A percentile compares a stretch with the other conserved stretches of the same genome.
Conservation (phyloP, 2,888 invertebrate species). For the Pyrgus malvae region DNA sequence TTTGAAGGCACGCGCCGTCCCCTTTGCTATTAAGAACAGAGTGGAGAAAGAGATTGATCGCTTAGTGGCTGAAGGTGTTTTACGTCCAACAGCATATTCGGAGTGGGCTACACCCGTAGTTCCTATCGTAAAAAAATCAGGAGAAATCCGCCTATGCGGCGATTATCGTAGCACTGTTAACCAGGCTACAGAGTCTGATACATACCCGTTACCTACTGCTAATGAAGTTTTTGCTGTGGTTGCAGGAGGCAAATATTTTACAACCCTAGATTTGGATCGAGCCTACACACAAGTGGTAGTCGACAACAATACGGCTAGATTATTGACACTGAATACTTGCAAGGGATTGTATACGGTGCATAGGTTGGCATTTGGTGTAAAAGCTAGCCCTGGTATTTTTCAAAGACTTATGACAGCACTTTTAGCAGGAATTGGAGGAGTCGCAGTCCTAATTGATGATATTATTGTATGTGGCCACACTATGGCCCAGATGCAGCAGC, state of each 20-base stretch:
- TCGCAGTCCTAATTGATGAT: too few species aligned
- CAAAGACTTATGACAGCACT: background rate
- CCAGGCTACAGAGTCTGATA: conserved; percentile 34
- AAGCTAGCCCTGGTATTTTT: background rate
- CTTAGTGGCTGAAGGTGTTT: too few species aligned
- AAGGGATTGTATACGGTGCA: conserved; percentile 30
- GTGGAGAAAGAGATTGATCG: too few species aligned
- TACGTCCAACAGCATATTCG: too few species aligned
- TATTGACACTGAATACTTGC: conserved; percentile 34
- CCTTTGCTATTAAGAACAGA: too few species aligned
- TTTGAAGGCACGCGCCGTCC: too few species aligned
- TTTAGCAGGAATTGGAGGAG: background rate
- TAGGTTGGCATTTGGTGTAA: conserved; percentile 24
- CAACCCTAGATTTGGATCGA: conserved; percentile 30
- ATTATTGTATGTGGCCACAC: too few species aligned
- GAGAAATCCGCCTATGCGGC: too few species aligned
- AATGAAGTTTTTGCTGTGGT: conserved; percentile 32
- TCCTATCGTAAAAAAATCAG: too few species aligned
- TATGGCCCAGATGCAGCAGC: too few species aligned
- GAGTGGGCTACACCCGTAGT: too few species aligned
- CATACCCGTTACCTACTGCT: conserved; percentile 32
- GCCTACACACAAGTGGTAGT: conserved; percentile 31
- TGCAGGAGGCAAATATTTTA: conserved; percentile 30
- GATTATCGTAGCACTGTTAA: too few species aligned
- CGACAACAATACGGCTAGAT: conserved; percentile 26